These are phyloP conservation scores for Catocala fraxini DNA, from an alignment of 2,888 invertebrate genomes.

Conservation along the genomic window DNA sequence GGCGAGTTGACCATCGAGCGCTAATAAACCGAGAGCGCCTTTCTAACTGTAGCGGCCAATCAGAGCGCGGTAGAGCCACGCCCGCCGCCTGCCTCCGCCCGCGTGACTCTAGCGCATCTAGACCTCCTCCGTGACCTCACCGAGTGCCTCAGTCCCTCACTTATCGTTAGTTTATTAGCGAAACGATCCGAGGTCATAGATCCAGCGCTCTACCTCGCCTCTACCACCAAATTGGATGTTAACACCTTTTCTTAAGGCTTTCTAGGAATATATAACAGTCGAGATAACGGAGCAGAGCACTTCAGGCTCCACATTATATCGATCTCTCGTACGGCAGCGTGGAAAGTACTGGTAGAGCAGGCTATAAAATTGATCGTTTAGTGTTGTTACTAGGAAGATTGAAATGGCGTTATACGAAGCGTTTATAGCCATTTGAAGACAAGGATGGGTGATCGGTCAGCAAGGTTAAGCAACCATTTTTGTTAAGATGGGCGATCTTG, in stretches of 20 bases:
- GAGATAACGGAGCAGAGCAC: slow-evolving; percentile 7
- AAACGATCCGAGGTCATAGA: slow-evolving; percentile 37
- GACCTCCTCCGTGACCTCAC: slow-evolving; percentile 33
- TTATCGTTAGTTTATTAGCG: slow-evolving; percentile 45
- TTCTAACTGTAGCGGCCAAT: slow-evolving; percentile 53
- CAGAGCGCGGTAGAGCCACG: slow-evolving; percentile 41
- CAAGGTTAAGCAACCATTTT: too few species aligned
- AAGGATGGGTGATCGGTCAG: too few species aligned
- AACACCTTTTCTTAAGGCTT: slow-evolving; percentile 33
- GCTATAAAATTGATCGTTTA: too few species aligned
- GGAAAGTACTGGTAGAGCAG: too few species aligned
- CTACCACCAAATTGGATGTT: slow-evolving; percentile 29
- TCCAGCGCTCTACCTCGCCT: slow-evolving; percentile 27
- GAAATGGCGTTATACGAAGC: too few species aligned
- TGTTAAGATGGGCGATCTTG: too few species aligned
- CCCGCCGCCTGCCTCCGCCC: slow-evolving; percentile 36
- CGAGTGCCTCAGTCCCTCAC: slow-evolving; percentile 11
- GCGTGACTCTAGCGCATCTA: slow-evolving; percentile 23
- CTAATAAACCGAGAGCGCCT: slow-evolving; percentile 51
- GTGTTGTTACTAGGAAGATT: too few species aligned
- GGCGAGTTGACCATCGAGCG: slow-evolving; percentile 52
- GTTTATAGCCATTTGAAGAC: too few species aligned
- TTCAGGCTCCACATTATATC: slow-evolving; percentile 9
- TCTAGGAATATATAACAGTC: slow-evolving; percentile 16
- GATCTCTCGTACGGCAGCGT: too few species aligned